Percentiles rank a stretch among this genome's conserved stretches.
phyloP scores from a whole-genome alignment of 2,113 vertebrate species.

The Ptyas mucosa region DNA sequence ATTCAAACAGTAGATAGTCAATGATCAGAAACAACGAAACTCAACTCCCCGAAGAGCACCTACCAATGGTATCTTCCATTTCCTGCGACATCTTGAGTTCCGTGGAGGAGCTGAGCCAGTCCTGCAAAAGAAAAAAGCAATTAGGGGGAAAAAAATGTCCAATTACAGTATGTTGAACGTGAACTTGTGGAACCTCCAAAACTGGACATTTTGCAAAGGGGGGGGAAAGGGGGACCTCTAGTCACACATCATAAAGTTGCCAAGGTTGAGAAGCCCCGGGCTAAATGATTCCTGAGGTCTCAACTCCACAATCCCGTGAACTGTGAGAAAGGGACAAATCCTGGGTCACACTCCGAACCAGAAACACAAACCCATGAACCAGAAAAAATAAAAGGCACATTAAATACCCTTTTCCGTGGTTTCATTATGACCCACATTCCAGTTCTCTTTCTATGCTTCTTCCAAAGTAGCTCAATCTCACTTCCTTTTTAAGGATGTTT shows the following conservation, averaged over 20 bases:
- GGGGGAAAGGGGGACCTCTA: background rate
- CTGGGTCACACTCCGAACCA: background rate
- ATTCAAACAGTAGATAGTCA: background rate
- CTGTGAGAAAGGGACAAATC: background rate
- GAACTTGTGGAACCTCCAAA: background rate
- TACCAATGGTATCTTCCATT: conserved; percentile 57
- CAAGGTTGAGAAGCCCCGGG: background rate
- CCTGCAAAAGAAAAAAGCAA: conserved; percentile 27
- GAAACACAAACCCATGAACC: background rate
- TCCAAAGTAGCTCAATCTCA: conserved; percentile 3
- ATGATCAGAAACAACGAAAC: background rate
- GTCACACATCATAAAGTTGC: background rate
- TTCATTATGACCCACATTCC: conserved; percentile 13
- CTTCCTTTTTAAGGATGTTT: conserved; percentile 45
- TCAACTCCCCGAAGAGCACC: conserved; percentile 11
- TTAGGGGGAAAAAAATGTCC: background rate
- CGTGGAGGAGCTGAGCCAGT: background rate
- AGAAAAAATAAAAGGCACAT: background rate
- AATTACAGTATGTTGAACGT: background rate
- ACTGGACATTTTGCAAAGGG: background rate
- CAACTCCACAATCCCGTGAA: background rate
- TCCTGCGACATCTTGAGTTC: conserved; percentile 11
- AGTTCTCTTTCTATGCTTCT: background rate
- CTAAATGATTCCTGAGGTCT: background rate
- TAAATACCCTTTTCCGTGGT: background rate